Percentiles rank a stretch among this genome's conserved stretches.
These are phyloP conservation scores for Chelonoidis abingdonii DNA, from an alignment of 2,113 vertebrate species.

Conservation along the genomic window DNA sequence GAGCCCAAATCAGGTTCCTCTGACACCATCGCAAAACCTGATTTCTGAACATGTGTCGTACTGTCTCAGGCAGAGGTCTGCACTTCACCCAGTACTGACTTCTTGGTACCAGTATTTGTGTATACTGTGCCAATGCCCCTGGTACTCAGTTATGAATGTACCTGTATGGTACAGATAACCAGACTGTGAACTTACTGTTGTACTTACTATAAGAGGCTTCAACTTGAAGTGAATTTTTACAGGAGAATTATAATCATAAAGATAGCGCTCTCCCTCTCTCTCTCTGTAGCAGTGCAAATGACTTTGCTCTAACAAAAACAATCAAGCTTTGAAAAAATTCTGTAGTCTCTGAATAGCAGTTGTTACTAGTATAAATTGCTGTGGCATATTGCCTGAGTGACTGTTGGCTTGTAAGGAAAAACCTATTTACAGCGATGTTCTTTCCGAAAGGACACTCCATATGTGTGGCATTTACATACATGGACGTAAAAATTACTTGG, in stretches of 20 bases:
- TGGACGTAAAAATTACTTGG: background rate
- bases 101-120: no score
- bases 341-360: background rate
- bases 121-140: no score
- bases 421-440: background rate
- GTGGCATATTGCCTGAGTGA: background rate
- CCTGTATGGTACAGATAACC: no score
- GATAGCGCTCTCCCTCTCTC: no score
- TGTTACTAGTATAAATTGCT: background rate
- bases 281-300: background rate
- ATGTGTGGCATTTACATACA: background rate
- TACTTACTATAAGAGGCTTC: fast-evolving
- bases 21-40: no score
- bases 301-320: background rate
- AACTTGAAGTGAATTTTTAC: fast-evolving
- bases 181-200: background rate
- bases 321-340: background rate
- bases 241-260: background rate
- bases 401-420: background rate
- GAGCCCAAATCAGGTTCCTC: no score
- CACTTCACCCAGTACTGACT: no score
- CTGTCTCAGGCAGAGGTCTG: no score
- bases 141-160: no score
- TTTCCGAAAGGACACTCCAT: background rate
- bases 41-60: no score